Base-by-base conservation (phyloP, 2,113 vertebrate genomes). In the Trinectes maculatus region DNA sequence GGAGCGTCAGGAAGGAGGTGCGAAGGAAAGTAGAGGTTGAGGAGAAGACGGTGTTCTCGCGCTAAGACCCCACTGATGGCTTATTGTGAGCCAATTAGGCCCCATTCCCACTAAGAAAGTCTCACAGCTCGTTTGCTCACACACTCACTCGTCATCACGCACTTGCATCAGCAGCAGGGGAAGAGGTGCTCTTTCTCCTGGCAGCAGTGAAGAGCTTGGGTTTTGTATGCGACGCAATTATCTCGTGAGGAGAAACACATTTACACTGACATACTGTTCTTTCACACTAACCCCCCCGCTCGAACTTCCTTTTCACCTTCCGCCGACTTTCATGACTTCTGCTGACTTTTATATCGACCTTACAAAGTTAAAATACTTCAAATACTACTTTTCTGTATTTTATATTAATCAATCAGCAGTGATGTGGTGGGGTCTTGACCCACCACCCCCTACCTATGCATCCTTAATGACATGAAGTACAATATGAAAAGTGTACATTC, bases 81-180 rank as follows among this genome's bases (percentile, higher is more conserved):
- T 70, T 74, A 73, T 82, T 84, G 65, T 70, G 70, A 87, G 58
- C 78, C 82, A 82, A 80, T 89, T 80, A 85, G 69, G 68, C 70
- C 60, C 46, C 39, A 64, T 73, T 84, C 62, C 59, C 65, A 57
- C 60, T 71, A 53, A 82, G 77, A 75, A 74, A 79, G 53, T 82
- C 84, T 79, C 55, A 4, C 64, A 51, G 49, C 65, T 79, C 52
- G 53, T 54, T 71, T 59, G n/a, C 80, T 55, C 75, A 39, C 63
- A 39, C 52, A 25, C 29, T 44, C 67, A 42, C 29, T 48, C 39
- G 36, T 54, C 42, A 39, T 74, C 64, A 44, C 67, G 67, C 57
- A 28, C 47, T 40, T 39, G 46, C 72, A 74, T 72, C 79, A 71
- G 59, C 34, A 69, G 58, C 25, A 69, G 56, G n/a, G n/a, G n/a